These are phyloP conservation scores for Acrocyrtus sp. DNA, from an alignment of 2,888 invertebrate species.

Conservation along the genomic window DNA sequence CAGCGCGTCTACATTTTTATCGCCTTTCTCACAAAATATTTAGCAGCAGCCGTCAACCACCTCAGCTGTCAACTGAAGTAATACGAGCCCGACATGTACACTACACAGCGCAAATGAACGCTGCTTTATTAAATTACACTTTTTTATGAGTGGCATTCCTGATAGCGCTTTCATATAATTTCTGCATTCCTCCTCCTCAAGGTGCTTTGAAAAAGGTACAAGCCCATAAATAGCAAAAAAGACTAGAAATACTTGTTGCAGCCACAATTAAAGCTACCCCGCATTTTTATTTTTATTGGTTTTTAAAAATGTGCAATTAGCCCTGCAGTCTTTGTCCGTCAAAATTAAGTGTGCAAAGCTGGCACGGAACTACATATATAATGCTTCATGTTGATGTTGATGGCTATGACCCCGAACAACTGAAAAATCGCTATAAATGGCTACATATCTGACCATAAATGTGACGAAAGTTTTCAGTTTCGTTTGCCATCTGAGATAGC, in stretches of 20 bases:
- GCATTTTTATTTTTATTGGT: not conserved
- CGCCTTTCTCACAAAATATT: not conserved
- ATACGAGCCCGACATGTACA: too few species aligned
- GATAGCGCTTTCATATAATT: not conserved
- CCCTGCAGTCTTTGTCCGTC: not conserved
- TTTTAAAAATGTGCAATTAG: not conserved
- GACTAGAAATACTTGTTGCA: too few species aligned
- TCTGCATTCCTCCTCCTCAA: not conserved
- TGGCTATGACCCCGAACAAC: too few species aligned
- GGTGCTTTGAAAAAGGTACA: not conserved
- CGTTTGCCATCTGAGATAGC: not conserved
- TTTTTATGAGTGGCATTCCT: not conserved
- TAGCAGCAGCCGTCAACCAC: not conserved
- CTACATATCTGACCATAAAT: too few species aligned
- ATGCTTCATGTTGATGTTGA: too few species aligned
- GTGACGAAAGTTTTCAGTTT: slow-evolving; percentile 12
- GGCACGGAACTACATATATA: too few species aligned
- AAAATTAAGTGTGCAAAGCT: not conserved
- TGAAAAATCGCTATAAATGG: too few species aligned
- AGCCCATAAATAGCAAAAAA: too few species aligned
- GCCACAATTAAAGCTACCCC: too few species aligned
- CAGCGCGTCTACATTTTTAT: not conserved
- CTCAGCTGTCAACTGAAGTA: too few species aligned
- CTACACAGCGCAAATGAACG: not conserved
- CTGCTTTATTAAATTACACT: too few species aligned